Evolutionary conservation across 2,888 invertebrate genomes (phyloP).

Genomic region (Melipona bicolor): DNA sequence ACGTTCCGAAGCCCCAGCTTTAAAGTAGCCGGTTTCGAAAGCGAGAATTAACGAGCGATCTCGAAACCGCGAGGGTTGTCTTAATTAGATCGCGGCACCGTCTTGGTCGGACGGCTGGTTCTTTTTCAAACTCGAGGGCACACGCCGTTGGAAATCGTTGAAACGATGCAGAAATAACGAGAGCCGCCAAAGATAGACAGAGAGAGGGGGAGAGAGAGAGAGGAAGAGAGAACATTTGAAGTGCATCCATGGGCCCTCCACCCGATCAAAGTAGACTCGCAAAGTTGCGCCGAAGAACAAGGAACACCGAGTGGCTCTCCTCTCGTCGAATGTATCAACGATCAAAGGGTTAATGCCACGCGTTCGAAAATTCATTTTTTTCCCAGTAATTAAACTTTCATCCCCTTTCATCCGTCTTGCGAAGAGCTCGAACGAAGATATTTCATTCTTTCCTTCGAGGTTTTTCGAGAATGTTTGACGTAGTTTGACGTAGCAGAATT

Average conservation of each 20-base stretch:
- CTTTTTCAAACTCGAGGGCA: slow-evolving; percentile 37
- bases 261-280: slow-evolving; percentile 49
- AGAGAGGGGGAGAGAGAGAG: not conserved
- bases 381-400: slow-evolving; percentile 35
- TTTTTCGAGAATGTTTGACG: not conserved
- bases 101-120: slow-evolving; percentile 24
- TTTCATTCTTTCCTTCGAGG: not conserved
- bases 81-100: slow-evolving; percentile 54
- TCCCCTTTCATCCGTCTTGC: not conserved
- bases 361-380: slow-evolving; percentile 23
- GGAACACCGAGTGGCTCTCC: slow-evolving; percentile 40
- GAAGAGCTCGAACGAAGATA: not conserved
- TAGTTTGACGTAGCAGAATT: too few relatives aligned
- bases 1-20: not conserved
- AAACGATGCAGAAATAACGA: slow-evolving; percentile 51
- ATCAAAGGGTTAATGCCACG: slow-evolving; percentile 41
- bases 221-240: slow-evolving; percentile 16
- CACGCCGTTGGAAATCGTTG: slow-evolving; percentile 34
- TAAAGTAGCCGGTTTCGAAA: slow-evolving; percentile 38
- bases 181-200: not conserved
- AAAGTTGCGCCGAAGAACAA: slow-evolving; percentile 44
- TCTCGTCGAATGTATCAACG: slow-evolving; percentile 49
- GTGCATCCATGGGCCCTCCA: slow-evolving; percentile 30
- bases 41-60: slow-evolving; percentile 58
- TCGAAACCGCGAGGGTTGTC: slow-evolving; percentile 53